Conservation (phyloP, 1,140 invertebrate genomes). For the Whitmania pigra region DNA sequence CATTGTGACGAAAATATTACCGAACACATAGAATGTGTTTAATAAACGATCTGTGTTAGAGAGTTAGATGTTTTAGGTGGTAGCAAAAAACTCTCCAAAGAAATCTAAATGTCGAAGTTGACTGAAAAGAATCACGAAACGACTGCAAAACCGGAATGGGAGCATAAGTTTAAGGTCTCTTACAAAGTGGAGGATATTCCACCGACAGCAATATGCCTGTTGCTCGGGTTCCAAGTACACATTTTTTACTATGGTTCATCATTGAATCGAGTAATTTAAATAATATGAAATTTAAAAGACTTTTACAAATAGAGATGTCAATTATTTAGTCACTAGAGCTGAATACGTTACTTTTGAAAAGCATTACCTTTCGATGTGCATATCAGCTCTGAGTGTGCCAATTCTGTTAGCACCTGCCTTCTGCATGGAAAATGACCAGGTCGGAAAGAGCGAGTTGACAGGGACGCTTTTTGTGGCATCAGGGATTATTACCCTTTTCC, state of each 20-base stretch:
- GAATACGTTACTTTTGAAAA: neutral
- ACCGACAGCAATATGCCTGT: conserved; percentile 5
- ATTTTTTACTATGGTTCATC: neutral
- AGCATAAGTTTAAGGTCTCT: neutral
- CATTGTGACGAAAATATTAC: no score
- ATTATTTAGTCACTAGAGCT: no score
- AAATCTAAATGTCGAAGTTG: no score
- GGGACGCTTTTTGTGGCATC: conserved; percentile 24
- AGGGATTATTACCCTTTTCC: conserved; percentile 23
- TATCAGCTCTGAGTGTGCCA: conserved; percentile 21
- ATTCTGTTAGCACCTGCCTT: conserved; percentile 18
- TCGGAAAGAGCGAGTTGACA: conserved; percentile 23
- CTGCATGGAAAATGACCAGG: conserved; percentile 23
- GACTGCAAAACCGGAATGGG: neutral
- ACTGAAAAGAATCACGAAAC: no score
- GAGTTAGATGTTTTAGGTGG: no score
- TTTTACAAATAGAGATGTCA: no score
- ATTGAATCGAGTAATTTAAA: no score
- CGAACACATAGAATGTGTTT: no score
- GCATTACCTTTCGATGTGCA: conserved; percentile 25
- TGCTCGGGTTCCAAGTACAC: conserved; percentile 13
- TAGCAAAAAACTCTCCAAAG: no score
- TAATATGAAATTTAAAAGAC: no score
- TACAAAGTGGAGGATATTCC: conserved; percentile 13
- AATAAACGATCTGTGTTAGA: no score